Evolutionary conservation across 2,113 vertebrate genomes (phyloP), one percentile per base, ranked within the genome.

Genomic region (Chaenocephalus aceratus): DNA sequence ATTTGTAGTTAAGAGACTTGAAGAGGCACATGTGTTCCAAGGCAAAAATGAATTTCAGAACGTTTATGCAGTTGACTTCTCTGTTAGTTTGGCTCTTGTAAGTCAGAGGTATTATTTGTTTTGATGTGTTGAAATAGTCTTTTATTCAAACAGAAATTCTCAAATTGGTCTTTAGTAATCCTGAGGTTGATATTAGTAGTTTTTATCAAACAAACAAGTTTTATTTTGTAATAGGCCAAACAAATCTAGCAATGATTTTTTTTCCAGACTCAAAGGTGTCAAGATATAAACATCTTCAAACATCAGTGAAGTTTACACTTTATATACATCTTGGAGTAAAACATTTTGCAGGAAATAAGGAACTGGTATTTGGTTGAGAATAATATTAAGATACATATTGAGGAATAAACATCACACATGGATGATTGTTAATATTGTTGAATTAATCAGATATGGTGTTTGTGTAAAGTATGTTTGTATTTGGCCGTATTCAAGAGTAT

Each of bases 241-340:
- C 73, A 71, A 75, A 77, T 5, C 12, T 69, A 69, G 41, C 60
- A 51, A 44, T 72, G 67, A 67, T 85, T 82, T 71, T 58, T 58
- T 13, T 63, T 34, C 63, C 15, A 64, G 36, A 41, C 36, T 41
- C 1, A 41, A 41, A 41, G n/a, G 44, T 64, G 52, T 21, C 64
- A 66, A 44, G 66, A 78, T 62, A 48, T 59, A 49, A 62, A 5
- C 4, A 30, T 16, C 12, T 12, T 63, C 60, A 44, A 46, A 54
- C 58, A 51, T 48, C 12, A 3, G 44, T 72, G 23, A 73, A 74
- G 56, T 8, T 41, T 8, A 41, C 5, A 7, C 36, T 41, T 41
- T 41, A 41, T 41, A 41, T 41, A 41, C 36, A 30, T 30, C 30
- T 30, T 30, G 3, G 30, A 30, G 30, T 30, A 30, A 30, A 4